Evolutionary conservation across 2,113 vertebrate species (phyloP), one percentile per base, ranked within the genome.

Genomic region (Tyto alba): DNA sequence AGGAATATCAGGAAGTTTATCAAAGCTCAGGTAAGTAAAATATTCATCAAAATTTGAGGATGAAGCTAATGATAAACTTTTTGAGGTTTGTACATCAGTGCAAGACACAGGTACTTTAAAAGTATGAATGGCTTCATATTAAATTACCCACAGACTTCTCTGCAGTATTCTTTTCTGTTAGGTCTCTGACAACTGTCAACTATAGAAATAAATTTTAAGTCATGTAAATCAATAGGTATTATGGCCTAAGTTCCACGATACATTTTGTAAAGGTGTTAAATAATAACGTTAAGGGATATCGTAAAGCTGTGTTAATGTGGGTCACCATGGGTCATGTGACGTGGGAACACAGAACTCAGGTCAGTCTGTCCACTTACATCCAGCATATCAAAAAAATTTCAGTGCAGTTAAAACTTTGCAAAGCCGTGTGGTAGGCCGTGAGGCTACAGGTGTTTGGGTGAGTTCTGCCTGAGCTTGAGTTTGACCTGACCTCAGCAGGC

Each of bases 1-100:
- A 98, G 99, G 94, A 99, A 99, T 95, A 99, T 99, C 97, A 99
- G 99, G 91, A 99, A 99, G 97, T 99, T 98, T 97, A 98, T 99
- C 95, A 99, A 99, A 98, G 98, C 99, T 97, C 98, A 99, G 99
- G 99, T 99, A 98, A 95, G 84, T 53, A 92, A 90, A 93, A 90
- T 87, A 45, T 13, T 66, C 6, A 67, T 91, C 5, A 6, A 67
- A 56, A 68, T 72, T 36, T 67, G 26, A 67, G 52, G 86, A 25
- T 4, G 7, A 84, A 81, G 27, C 22, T 59, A 41, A 25, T 40
- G 6, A 38, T 68, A 56, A 56, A 40, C 25, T 29, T 66, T 25
- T 23, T 26, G n/a, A 78, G 26, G 26, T 71, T 78, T 92, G 63
- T 78, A 21, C 52, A 48, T 79, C 36, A 29, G 26, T 77, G 36